Conservation (phyloP, 30 jellyfish, hydroid and myxozoan species). For the Hydractinia symbiolongicarpus region DNA sequence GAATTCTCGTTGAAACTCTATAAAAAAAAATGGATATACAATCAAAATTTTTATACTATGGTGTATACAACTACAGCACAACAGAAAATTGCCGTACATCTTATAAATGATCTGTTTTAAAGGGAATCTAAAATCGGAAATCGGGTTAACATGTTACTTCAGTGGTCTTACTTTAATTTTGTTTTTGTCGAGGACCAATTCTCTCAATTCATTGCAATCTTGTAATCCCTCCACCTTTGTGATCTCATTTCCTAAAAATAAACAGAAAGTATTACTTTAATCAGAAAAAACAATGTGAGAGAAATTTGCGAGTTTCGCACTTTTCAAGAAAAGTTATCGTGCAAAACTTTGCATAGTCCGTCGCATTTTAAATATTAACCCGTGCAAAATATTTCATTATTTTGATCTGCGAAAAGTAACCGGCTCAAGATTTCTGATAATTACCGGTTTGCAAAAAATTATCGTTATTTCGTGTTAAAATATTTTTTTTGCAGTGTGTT, state of each 20-base stretch:
- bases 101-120: not conserved
- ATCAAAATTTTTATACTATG: too few species aligned
- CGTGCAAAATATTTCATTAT: too few species aligned
- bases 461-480: too few species aligned
- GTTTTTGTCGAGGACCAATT: constrained; percentile 82
- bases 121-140: not conserved
- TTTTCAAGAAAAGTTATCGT: too few species aligned
- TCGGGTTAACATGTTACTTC: not conserved
- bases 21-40: not conserved
- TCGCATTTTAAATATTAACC: too few species aligned
- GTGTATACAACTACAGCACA: too few species aligned
- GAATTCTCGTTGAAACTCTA: constrained; percentile 66
- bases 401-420: too few species aligned
- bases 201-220: constrained; percentile 51
- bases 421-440: too few species aligned
- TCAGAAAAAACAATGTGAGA: not conserved
- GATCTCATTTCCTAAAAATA: constrained; percentile 60
- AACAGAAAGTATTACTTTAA: not conserved
- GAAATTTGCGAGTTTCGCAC: too few species aligned
- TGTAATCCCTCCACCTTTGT: constrained; percentile 72
- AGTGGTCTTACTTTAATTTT: constrained; percentile 52
- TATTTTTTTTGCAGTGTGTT: too few species aligned
- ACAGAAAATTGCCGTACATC: not conserved
- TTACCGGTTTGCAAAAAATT: too few species aligned
- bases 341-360: too few species aligned